Evolutionary conservation across 2,113 vertebrate species (phyloP).

Genomic region (Labeo catla): DNA sequence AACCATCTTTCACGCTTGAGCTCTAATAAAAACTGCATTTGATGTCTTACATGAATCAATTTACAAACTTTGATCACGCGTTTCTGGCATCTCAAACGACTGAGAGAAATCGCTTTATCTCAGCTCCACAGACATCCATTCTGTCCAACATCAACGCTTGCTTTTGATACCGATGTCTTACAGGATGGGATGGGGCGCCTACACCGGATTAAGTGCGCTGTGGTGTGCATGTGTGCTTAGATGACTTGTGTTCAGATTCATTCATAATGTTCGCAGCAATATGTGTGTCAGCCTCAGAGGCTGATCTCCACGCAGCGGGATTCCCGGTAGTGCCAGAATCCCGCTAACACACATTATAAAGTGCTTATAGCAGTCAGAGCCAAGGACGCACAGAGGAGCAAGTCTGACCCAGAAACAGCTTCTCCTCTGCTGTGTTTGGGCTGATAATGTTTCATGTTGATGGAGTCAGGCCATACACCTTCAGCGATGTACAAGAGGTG

Average conservation of each 20-base stretch:
- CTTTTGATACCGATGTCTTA: neutral
- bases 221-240: neutral
- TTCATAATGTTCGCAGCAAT: slow-evolving; percentile 52
- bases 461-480: slow-evolving; percentile 14
- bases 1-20: slow-evolving; percentile 19
- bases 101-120: slow-evolving; percentile 47
- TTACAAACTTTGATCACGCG: slow-evolving; percentile 33
- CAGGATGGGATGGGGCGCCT: slow-evolving; percentile 25
- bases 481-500: neutral
- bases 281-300: slow-evolving; percentile 27
- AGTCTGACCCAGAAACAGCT: slow-evolving; percentile 73
- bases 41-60: slow-evolving; percentile 31
- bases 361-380: slow-evolving; percentile 53
- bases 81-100: slow-evolving; percentile 31
- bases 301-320: slow-evolving; percentile 49
- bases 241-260: slow-evolving; percentile 44
- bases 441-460: slow-evolving; percentile 46
- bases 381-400: slow-evolving; percentile 70
- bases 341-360: slow-evolving; percentile 63
- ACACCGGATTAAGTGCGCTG: slow-evolving; percentile 35
- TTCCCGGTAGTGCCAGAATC: slow-evolving; percentile 57
- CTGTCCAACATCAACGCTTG: slow-evolving; percentile 2
- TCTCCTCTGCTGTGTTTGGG: slow-evolving; percentile 61
- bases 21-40: slow-evolving; percentile 9
- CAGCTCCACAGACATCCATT: slow-evolving; percentile 10